phyloP scores from a whole-genome alignment of 2,113 vertebrate species.

The Crotalus helleri region DNA sequence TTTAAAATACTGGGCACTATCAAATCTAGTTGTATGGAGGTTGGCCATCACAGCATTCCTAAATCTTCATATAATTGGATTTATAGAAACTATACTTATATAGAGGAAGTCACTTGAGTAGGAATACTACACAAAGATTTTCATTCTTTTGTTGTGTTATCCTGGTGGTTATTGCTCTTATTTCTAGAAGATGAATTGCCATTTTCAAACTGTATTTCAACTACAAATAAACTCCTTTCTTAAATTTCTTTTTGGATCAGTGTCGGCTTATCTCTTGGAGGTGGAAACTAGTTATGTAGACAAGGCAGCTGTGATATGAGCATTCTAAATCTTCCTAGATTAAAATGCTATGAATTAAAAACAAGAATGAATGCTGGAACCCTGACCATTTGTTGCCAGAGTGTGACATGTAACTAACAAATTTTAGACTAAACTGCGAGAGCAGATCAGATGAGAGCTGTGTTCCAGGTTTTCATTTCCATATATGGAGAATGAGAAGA shows the following conservation, averaged over 20 bases:
- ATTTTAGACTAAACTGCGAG: constrained; percentile 54
- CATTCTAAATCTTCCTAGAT: constrained; percentile 14
- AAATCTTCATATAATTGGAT: background rate
- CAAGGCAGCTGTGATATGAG: constrained; percentile 37
- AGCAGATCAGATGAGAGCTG: constrained; percentile 53
- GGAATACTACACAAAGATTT: background rate
- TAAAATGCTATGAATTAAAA: constrained; percentile 44
- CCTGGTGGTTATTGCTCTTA: background rate
- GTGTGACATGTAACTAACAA: constrained; percentile 45
- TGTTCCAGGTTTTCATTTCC: constrained; percentile 51
- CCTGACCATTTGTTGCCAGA: constrained; percentile 47
- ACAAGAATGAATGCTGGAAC: constrained; percentile 54
- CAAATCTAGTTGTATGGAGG: no score
- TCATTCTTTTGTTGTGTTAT: background rate
- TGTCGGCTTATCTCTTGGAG: background rate
- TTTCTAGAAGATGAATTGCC: background rate
- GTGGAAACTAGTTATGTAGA: background rate
- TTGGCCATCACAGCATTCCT: background rate
- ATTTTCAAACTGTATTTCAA: background rate
- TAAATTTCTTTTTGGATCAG: background rate
- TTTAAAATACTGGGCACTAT: background rate
- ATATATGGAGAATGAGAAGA: constrained; percentile 59
- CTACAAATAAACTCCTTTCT: background rate
- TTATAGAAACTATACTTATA: background rate
- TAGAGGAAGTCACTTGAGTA: background rate